Evolutionary conservation across 2,113 vertebrate species (phyloP), one percentile per base, ranked within the genome.

Genomic region (Nannospalax galili): DNA sequence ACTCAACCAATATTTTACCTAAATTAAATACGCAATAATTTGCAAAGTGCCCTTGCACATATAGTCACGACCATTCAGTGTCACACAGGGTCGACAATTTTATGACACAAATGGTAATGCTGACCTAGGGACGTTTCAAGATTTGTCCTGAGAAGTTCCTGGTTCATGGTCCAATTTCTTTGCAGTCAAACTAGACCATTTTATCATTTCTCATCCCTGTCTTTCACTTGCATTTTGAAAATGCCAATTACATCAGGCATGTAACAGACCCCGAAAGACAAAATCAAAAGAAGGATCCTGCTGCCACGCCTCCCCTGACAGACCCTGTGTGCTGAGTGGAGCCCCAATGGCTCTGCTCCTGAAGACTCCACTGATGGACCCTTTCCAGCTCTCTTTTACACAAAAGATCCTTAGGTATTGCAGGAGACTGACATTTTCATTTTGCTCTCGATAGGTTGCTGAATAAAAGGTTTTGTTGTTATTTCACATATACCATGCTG

Each of bases 21-120:
- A 65, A 26, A 96, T 64, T 72, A 96, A 90, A 90, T 35, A 40
- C 12, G 78, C 30, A 78, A 45, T 42, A 81, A 89, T 90, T 93
- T 78, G 37, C 42, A 94, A 88, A 78, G 56, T n/a, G 64, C 60
- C 72, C 88, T 74, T 84, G 70, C 52, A 15, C 32, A 4, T 30
- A 16, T 30, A n/a, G 11, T 16, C 42, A 45, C 1, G 40, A 56
- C 5, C 75, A 72, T 60, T 79, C 26, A 26, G 24, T 10, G 32
- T 42, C 67, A 52, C 40, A 20, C 5, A 24, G 40, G 58, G 20
- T 15, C 60, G 64, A 42, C 42, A 65, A 30, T 45, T 73, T 75
- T 42, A 60, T 10, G 62, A 37, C 22, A 32, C 12, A 67, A 65
- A 19, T 5, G 7, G 17, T 19, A 70, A 91, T 32, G n/a, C 24